Conservation (phyloP, 2,888 invertebrate genomes). For the Subacronicta megacephala region DNA sequence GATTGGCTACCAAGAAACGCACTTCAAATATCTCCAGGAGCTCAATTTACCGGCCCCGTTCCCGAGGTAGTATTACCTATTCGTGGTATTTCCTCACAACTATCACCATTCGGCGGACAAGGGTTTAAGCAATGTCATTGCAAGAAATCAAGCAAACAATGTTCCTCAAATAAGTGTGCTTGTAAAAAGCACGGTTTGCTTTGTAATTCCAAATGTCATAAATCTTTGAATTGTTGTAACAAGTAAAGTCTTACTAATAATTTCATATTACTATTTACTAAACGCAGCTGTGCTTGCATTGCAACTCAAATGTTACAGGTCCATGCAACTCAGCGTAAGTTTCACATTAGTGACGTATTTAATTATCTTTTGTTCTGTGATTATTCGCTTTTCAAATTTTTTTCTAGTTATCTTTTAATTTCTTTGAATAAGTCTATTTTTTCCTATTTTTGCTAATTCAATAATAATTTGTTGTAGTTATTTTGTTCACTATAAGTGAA, state of each 20-base stretch:
- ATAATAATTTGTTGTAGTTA: too few relatives aligned
- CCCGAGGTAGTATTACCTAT: constrained; percentile 12
- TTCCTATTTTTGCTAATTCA: too few relatives aligned
- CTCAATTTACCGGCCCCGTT: constrained; percentile 12
- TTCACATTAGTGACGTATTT: too few relatives aligned
- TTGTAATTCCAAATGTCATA: constrained; percentile 28
- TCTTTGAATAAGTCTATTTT: too few relatives aligned
- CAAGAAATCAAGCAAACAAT: constrained; percentile 18
- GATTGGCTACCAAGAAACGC: constrained; percentile 26
- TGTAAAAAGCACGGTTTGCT: constrained; percentile 24
- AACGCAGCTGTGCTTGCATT: too few relatives aligned
- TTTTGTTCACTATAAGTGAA: too few relatives aligned
- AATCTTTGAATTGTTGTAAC: constrained; percentile 25
- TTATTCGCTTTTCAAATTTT: too few relatives aligned
- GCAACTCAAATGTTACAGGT: too few relatives aligned
- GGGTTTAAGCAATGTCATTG: constrained; percentile 20
- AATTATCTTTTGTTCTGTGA: too few relatives aligned
- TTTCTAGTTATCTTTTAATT: too few relatives aligned
- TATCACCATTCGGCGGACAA: constrained; percentile 20
- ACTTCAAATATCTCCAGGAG: constrained; percentile 17
- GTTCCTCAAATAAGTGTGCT: constrained; percentile 26
- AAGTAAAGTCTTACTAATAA: constrained; percentile 24
- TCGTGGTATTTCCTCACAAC: constrained; percentile 14
- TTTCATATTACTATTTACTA: constrained; percentile 22
- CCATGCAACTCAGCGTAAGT: too few relatives aligned